These are phyloP conservation scores for Euclidia mi DNA, from an alignment of 2,888 invertebrate genomes.

Conservation along the genomic window DNA sequence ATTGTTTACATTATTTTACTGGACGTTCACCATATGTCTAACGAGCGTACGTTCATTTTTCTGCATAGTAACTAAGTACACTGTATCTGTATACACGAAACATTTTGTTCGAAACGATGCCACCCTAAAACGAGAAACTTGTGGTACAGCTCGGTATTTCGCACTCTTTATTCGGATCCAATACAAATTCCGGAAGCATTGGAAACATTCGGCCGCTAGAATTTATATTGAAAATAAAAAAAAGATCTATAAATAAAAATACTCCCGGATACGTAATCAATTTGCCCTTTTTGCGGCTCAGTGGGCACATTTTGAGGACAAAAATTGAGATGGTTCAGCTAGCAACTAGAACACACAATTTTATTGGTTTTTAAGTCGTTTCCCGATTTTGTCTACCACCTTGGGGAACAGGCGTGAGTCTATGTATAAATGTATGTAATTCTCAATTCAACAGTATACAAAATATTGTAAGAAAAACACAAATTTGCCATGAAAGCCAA, in stretches of 20 bases:
- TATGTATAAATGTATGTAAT: too few relatives aligned
- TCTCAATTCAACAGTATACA: too few relatives aligned
- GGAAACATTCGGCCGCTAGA: constrained; percentile 62
- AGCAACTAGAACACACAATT: constrained; percentile 47
- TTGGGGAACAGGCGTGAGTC: too few relatives aligned
- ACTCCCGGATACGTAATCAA: constrained; percentile 71
- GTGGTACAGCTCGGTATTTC: constrained; percentile 61
- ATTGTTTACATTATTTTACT: too few relatives aligned
- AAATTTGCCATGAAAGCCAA: too few relatives aligned
- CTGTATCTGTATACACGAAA: too few relatives aligned
- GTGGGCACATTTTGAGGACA: constrained; percentile 61
- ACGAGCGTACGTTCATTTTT: too few relatives aligned
- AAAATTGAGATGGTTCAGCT: constrained; percentile 49
- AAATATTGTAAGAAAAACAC: too few relatives aligned
- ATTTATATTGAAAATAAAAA: constrained; percentile 75
- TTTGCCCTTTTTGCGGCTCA: constrained; percentile 68
- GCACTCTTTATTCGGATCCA: constrained; percentile 66
- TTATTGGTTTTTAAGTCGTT: constrained; percentile 22
- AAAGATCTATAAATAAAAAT: constrained; percentile 71
- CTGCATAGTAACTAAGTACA: too few relatives aligned
- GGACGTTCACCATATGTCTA: too few relatives aligned
- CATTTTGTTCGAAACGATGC: constrained; percentile 11
- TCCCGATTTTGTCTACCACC: too few relatives aligned
- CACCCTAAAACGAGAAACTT: constrained; percentile 59
- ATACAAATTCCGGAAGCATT: constrained; percentile 69